phyloP scores from a whole-genome alignment of 2,888 invertebrate species.

The Cryptophagus acutangulus region DNA sequence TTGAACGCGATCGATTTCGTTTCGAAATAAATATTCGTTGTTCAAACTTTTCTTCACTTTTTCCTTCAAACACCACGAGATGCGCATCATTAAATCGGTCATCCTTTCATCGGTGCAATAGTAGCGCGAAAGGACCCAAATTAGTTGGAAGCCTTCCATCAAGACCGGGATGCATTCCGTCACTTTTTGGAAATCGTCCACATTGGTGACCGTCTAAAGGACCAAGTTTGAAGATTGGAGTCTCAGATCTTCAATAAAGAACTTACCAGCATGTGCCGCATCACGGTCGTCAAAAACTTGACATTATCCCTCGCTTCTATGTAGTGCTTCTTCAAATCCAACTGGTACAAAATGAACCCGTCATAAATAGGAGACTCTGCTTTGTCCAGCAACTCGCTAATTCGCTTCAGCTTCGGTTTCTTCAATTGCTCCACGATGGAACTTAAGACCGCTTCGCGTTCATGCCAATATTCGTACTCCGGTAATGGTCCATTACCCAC shows the following conservation, averaged over 20 bases:
- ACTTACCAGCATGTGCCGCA: conserved; percentile 56
- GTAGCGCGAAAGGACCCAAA: conserved; percentile 86
- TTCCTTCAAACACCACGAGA: conserved; percentile 76
- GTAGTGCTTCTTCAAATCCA: conserved; percentile 61
- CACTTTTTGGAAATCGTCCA: conserved; percentile 64
- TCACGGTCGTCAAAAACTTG: conserved; percentile 69
- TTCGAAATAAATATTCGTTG: conserved; percentile 66
- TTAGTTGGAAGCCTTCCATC: conserved; percentile 80
- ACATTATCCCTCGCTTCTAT: conserved; percentile 73
- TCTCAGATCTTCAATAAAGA: conserved; percentile 1
- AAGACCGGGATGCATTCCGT: conserved; percentile 69
- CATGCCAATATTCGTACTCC: conserved; percentile 83
- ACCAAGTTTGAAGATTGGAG: no score
- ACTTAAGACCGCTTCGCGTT: conserved; percentile 72
- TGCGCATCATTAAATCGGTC: conserved; percentile 75
- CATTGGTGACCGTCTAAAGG: conserved; percentile 41
- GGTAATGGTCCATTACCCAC: conserved; percentile 75
- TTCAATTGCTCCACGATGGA: conserved; percentile 77
- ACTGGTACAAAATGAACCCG: conserved; percentile 57
- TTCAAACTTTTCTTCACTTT: conserved; percentile 69
- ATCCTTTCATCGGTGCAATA: conserved; percentile 82
- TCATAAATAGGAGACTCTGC: conserved; percentile 54
- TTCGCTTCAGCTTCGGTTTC: conserved; percentile 60
- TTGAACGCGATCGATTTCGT: conserved; percentile 26
- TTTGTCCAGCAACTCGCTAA: conserved; percentile 55